Base-by-base conservation (phyloP, 1,140 invertebrate genomes). In the Hypsibius dujardini region DNA sequence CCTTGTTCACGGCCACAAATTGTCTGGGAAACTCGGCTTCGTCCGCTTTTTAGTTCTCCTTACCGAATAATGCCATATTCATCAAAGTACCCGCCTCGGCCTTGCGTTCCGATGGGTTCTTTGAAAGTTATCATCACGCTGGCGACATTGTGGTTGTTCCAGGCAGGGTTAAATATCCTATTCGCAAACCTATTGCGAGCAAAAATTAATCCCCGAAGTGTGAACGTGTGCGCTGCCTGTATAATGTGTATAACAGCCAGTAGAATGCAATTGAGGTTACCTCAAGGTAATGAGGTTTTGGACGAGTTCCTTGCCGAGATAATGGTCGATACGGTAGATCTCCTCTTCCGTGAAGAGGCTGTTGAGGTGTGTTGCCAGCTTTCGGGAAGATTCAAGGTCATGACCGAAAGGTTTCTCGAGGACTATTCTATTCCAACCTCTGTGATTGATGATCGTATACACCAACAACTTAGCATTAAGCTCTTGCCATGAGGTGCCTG, bases 291-390 rank as follows among this genome's bases (percentile, higher is more conserved):
- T 94, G 40, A 99, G 79, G 82, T 99, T 99, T 80, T 99, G 95
- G 2, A 99, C 95, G 95, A 99, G 98, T 82, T 99, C 96, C 80
- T 99, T 99, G 28, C 96, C 96, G 47, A 99, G 82, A 79, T 99
- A 99, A 81, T 99, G 96, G 81, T 99, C 96, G 75, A 99, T 98
- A 74, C 95, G 84, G 78, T 97, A 98, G 59, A 98, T 84, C 81
- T 99, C 89, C 72, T 97, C 90, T 82, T 99, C 96, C 71, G 83
- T 86, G 79, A 98, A 99, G 42, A 98, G 79, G 0, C 84, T 84
- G 1, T 88, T 84, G 70, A 99, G 81, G 80, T 98, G 95, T 76
- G 87, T 83, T 3, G 91, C 92, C 1, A 99, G 81, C 72, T 85
- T 83, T 69, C 88, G 86, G 0, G 95, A 98, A 12, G 85, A 87